Evolutionary conservation across 2,888 invertebrate genomes (phyloP).

Genomic region (Netelia melanura): DNA sequence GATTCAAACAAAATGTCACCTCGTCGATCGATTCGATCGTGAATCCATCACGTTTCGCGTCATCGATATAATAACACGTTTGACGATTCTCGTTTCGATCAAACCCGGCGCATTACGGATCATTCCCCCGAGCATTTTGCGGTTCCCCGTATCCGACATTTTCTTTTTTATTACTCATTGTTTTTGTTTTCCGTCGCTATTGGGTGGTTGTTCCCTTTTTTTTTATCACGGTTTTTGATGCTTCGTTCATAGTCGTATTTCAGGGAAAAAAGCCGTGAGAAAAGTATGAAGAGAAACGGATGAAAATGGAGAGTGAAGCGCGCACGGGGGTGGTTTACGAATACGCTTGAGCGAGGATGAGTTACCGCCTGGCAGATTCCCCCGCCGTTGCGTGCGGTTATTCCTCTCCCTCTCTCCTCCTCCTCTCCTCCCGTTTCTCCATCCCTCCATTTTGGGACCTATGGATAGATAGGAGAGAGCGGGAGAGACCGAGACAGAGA

Average conservation of each 20-base stretch:
- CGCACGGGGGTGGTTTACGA: conserved; percentile 70
- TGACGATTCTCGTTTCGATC: not conserved
- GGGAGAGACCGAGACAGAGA: conserved; percentile 74
- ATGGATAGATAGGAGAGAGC: conserved; percentile 61
- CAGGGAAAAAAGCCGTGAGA: conserved; percentile 34
- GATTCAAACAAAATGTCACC: too few species aligned
- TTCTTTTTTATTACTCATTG: not conserved
- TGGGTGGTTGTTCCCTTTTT: conserved; percentile 5
- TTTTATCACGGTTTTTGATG: conserved; percentile 22
- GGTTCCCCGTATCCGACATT: not conserved
- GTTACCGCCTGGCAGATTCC: conserved; percentile 81
- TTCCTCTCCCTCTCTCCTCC: not conserved
- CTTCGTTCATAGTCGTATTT: not conserved
- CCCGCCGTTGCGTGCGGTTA: conserved; percentile 55
- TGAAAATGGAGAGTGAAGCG: conserved; percentile 71
- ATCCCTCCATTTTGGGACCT: conserved; percentile 69
- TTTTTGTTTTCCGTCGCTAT: not conserved
- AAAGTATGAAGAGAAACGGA: conserved; percentile 61
- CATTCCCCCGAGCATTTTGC: conserved; percentile 9
- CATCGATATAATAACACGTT: conserved; percentile 30
- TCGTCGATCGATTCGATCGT: not conserved
- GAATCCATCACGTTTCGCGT: conserved; percentile 3
- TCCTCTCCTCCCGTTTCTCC: conserved; percentile 45
- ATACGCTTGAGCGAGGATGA: conserved; percentile 79
- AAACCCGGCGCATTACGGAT: not conserved